Evolutionary conservation across 2,113 vertebrate species (phyloP), one percentile per base, ranked within the genome.

Genomic region (Craseonycteris thonglongyai): DNA sequence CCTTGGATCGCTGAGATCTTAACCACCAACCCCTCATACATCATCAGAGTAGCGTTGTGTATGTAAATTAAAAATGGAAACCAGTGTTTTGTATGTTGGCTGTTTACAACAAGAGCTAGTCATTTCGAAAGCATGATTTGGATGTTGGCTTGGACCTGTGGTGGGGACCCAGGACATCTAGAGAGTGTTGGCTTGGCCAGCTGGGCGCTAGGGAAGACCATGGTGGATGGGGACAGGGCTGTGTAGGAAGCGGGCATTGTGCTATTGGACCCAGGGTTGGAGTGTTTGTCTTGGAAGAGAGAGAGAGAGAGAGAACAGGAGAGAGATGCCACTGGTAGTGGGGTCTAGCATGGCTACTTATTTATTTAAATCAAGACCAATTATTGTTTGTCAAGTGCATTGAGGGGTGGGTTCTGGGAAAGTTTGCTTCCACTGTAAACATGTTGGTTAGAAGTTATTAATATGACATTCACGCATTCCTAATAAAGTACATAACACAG

Each of bases 381-480:
- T 94, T 40, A 78, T 93, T 42, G 95, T 96, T 88, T 83, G 56
- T 81, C 74, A 94, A 94, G 28, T 45, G 66, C 93, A 79, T 88
- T 88, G 74, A 97, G 97, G 63, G 6, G 83, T 91, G 97, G 96
- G 97, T 98, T 97, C 98, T 96, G 97, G 96, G 98, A 96, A 95
- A 96, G 92, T 96, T 97, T 98, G 97, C 98, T 96, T 97, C 96
- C 97, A 88, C 97, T 96, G 97, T 98, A 98, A 98, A 98, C 98
- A 98, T 98, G 97, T 94, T 98, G 98, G 98, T 96, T 97, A 97
- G 96, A 93, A 98, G 97, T 98, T 98, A 98, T 98, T 98, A 98
- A 98, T 97, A 97, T 98, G 98, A 98, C 94, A 97, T 96, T 98
- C 98, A 97, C 98, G 97, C 97, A 97, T 94, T 98, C 97, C 98